These are phyloP conservation scores for Epinotia demarniana DNA, from an alignment of 2,888 invertebrate genomes.

Conservation along the genomic window DNA sequence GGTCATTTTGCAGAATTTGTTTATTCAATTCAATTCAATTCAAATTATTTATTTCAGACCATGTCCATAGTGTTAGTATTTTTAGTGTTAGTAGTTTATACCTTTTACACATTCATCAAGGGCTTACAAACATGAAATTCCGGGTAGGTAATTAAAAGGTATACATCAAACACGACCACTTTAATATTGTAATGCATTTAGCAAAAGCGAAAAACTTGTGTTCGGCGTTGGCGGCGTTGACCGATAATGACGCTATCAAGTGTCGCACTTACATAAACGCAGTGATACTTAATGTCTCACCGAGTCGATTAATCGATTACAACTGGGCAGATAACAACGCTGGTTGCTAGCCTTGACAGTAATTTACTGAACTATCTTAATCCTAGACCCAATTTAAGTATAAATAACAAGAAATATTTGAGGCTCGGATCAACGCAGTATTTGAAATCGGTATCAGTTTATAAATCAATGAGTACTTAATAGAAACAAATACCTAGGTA, in stretches of 20 bases:
- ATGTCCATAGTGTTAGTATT: too few species aligned
- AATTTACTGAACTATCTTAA: conserved; percentile 17
- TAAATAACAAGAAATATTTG: conserved; percentile 5
- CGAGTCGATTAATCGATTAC: conserved; percentile 8
- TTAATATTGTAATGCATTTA: background rate
- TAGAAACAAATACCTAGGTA: too few species aligned
- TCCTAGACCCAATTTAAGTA: background rate
- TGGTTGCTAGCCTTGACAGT: conserved; percentile 24
- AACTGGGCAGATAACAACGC: conserved; percentile 12
- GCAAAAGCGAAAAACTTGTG: background rate
- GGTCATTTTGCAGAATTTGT: too few species aligned
- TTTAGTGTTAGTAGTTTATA: too few species aligned
- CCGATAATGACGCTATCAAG: conserved; percentile 29
- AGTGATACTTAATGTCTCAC: background rate
- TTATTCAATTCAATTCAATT: too few species aligned
- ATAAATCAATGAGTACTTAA: too few species aligned
- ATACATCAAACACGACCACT: background rate
- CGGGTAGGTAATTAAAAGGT: too few species aligned
- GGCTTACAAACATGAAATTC: too few species aligned
- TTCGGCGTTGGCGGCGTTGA: conserved; percentile 19
- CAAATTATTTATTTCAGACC: too few species aligned
- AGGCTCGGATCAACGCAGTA: background rate
- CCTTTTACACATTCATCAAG: too few species aligned
- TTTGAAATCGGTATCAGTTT: background rate
- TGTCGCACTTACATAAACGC: conserved; percentile 22